Percentiles rank a stretch among this genome's conserved stretches.
These are phyloP conservation scores for Corythoichthys intestinalis DNA, from an alignment of 2,113 vertebrate species.

Conservation along the genomic window DNA sequence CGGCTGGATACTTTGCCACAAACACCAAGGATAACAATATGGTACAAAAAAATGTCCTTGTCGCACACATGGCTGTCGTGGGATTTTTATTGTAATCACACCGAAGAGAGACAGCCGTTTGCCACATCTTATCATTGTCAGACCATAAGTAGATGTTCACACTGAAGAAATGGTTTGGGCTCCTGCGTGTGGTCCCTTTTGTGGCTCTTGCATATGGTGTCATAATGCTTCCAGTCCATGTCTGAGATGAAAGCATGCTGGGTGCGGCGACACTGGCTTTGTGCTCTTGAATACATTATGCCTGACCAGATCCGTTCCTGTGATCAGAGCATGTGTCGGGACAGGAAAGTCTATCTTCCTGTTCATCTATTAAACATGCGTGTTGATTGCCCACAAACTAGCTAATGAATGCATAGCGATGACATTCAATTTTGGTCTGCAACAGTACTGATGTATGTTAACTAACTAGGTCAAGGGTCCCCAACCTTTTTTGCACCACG, in stretches of 20 bases:
- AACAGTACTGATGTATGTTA: neutral
- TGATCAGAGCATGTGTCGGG: constrained; percentile 41
- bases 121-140: constrained; percentile 52
- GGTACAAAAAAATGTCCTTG: neutral
- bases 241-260: constrained; percentile 48
- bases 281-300: constrained; percentile 63
- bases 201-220: constrained; percentile 49
- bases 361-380: constrained; percentile 20
- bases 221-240: constrained; percentile 46
- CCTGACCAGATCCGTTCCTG: constrained; percentile 55
- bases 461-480: neutral
- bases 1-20: neutral
- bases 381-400: neutral
- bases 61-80: constrained; percentile 10
- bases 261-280: constrained; percentile 44
- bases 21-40: constrained; percentile 2
- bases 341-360: constrained; percentile 28
- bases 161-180: constrained; percentile 45
- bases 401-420: neutral
- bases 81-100: constrained; percentile 21
- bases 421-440: constrained; percentile 12
- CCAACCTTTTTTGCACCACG: no score
- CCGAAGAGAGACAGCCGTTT: constrained; percentile 31
- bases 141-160: constrained; percentile 62
- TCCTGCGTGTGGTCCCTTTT: constrained; percentile 56